phyloP scores from a whole-genome alignment of 2,888 invertebrate species.

The Acrobasis repandana region DNA sequence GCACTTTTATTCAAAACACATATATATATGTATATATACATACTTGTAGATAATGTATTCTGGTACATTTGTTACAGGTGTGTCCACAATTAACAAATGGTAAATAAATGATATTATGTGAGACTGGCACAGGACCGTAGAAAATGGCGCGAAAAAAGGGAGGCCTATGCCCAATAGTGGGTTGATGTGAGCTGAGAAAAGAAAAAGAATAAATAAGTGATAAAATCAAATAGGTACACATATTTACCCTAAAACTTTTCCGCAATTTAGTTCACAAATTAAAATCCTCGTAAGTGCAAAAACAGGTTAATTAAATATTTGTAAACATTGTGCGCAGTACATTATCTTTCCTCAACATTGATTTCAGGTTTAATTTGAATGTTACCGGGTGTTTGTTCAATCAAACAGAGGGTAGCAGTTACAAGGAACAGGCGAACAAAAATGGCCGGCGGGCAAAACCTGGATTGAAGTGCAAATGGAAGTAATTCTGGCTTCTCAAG shows the following conservation, averaged over 20 bases:
- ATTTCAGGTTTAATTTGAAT: constrained; percentile 16
- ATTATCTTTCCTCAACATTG: not conserved
- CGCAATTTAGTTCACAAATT: not conserved
- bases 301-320: not conserved
- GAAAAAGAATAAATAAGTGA: no score
- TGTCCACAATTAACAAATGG: no score
- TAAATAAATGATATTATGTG: no score
- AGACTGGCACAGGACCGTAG: no score
- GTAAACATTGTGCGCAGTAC: not conserved
- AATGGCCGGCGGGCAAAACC: constrained; percentile 78
- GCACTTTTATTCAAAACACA: no score
- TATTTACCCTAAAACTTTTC: not conserved
- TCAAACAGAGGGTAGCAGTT: constrained; percentile 40
- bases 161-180: no score
- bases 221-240: not conserved
- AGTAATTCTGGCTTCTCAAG: constrained; percentile 69
- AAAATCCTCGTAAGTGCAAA: not conserved
- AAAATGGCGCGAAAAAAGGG: no score
- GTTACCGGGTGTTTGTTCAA: constrained; percentile 38
- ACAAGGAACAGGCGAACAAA: constrained; percentile 51
- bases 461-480: constrained; percentile 80
- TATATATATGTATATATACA: no score
- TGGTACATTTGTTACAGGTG: no score
- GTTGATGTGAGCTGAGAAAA: no score
- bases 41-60: no score